These are phyloP conservation scores for Drosophila funebris DNA, from an alignment of 1,140 invertebrate genomes.

Conservation along the genomic window DNA sequence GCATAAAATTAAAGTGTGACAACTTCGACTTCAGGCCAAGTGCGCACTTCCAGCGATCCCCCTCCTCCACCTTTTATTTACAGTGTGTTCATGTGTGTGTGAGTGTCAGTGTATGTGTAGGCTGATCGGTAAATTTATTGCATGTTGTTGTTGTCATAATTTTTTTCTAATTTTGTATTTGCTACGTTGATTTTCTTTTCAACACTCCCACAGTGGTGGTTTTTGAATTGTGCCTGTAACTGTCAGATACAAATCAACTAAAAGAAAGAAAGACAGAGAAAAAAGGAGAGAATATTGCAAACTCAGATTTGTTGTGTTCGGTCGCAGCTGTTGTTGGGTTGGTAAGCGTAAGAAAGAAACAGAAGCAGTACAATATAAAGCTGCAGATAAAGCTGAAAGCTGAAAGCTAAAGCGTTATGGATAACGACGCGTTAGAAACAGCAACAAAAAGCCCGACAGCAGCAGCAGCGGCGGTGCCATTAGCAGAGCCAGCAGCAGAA, in stretches of 20 bases:
- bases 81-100: conserved; percentile 1
- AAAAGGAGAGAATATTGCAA: conserved; percentile 6
- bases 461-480: conserved; percentile 51
- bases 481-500: conserved; percentile 22
- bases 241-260: conserved; percentile 61
- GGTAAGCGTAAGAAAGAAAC: conserved; percentile 36
- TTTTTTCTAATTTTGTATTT: conserved; percentile 47
- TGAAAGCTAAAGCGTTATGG: too few species aligned
- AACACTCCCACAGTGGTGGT: conserved; percentile 65
- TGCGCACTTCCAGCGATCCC: conserved; percentile 61
- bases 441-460: conserved; percentile 60
- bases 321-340: conserved; percentile 49
- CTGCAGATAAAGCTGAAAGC: conserved; percentile 58
- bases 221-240: conserved; percentile 41
- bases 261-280: conserved; percentile 26
- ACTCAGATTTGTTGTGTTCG: conserved; percentile 20
- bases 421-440: conserved; percentile 78
- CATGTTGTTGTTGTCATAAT: conserved; percentile 52
- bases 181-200: conserved; percentile 70
- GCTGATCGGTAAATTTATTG: conserved; percentile 44
- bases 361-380: conserved; percentile 31
- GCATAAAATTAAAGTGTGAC: conserved; percentile 52
- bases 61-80: conserved; percentile 14
- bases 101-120: conserved; percentile 30
- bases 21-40: conserved; percentile 43